Base-by-base conservation (phyloP, 1,140 invertebrate species). In the Hypsibius dujardini region DNA sequence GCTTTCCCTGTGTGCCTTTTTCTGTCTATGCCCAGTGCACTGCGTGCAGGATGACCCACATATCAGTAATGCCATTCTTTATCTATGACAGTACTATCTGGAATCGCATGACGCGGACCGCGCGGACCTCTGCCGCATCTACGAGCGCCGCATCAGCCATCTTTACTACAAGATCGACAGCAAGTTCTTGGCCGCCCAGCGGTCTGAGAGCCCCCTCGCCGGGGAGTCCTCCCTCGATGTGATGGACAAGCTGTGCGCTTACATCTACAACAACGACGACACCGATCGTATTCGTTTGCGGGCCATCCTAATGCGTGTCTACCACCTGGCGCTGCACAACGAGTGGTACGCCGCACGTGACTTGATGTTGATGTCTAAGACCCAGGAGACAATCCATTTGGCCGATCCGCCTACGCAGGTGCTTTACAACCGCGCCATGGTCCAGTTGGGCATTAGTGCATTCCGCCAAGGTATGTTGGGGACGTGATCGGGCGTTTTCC, bases 301-400 rank as follows among this genome's bases (percentile, higher is more conserved):
- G n/a, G 94, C 96, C 1, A 97, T 98, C 74, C 81, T 99, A 12
- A 95, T 90, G 47, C 95, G 98, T 77, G 97, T 99, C 75, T 99
- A 98, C 80, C 93, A 98, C 78, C 91, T 96, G 78, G 94, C 95
- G 7, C 82, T 98, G 73, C 95, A 99, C 77, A 93, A 98, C 77
- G 91, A 96, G 77, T 98, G 94, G 94, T 98, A 95, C 83, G 87
- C 95, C 81, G 94, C 96, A 0, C 85, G 95, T 40, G 95, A 99
- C 81, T 83, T 98, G 0, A 87, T 98, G 75, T 83, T 98, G 0
- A 99, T 99, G 95, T 96, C 93, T 14, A 94, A 98, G 82, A 84
- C 99, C 1, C 96, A 98, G 78, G 93, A 95, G 77, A 92, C 87
- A 7, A 96, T 98, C 74, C 90, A 96, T 75, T 90, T 95, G 79